A percentile compares a stretch with the other conserved stretches of the same genome.
phyloP scores from a whole-genome alignment of 1,140 invertebrate species.

The Trachymyrmex septentrionalis region DNA sequence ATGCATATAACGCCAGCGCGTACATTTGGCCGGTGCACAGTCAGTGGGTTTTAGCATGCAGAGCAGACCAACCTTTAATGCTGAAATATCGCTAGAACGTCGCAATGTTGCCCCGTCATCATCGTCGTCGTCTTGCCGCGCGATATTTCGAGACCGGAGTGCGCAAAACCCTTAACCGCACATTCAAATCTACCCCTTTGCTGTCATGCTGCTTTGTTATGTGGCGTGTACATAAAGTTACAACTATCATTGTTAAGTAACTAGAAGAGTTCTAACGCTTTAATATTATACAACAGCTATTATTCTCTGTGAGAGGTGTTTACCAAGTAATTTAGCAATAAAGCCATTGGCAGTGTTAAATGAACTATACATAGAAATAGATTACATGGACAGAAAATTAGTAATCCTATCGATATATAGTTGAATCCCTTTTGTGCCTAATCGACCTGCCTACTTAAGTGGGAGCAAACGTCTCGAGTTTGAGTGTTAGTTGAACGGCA shows the following conservation, averaged over 20 bases:
- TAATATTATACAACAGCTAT: neutral
- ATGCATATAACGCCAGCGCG: slow-evolving; percentile 64
- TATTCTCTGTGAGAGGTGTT: neutral
- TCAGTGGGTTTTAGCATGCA: slow-evolving; percentile 73
- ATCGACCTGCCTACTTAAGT: slow-evolving; percentile 21
- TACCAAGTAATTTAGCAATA: neutral
- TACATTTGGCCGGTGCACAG: slow-evolving; percentile 68
- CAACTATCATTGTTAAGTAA: slow-evolving; percentile 9
- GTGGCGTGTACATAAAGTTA: neutral
- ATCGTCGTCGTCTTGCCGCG: slow-evolving; percentile 55
- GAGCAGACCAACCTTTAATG: slow-evolving; percentile 73
- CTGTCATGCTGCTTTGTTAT: slow-evolving; percentile 18
- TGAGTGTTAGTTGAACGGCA: slow-evolving; percentile 14
- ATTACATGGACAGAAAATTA: neutral
- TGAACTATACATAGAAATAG: neutral
- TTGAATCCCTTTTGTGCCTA: slow-evolving; percentile 11
- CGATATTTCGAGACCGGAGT: slow-evolving; percentile 59
- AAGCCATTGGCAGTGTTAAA: neutral
- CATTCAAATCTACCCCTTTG: slow-evolving; percentile 43
- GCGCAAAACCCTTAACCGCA: slow-evolving; percentile 47
- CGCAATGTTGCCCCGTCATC: slow-evolving; percentile 50
- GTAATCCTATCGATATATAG: neutral
- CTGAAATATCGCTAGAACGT: slow-evolving; percentile 75
- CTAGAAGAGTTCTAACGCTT: neutral
- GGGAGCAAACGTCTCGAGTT: slow-evolving; percentile 23